Conservation (phyloP, 2,888 invertebrate genomes). For the Prosapia bicincta region DNA sequence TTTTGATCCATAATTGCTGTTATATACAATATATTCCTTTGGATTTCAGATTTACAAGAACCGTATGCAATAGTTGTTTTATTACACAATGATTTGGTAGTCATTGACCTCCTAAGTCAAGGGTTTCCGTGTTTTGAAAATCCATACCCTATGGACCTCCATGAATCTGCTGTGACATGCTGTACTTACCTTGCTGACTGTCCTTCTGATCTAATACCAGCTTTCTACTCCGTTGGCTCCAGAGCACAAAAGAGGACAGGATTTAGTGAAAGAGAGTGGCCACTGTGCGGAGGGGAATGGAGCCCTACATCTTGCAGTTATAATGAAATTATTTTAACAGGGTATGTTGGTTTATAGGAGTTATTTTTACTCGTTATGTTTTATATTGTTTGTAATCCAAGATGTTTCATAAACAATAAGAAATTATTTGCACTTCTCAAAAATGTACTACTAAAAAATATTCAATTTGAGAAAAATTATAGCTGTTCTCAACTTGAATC, state of each 20-base stretch:
- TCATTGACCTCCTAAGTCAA: slow-evolving; percentile 91
- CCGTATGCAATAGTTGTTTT: slow-evolving; percentile 97
- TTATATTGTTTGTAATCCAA: too few species aligned
- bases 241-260: slow-evolving; percentile 69
- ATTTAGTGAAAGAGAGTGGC: slow-evolving; percentile 93
- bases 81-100: slow-evolving; percentile 95
- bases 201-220: slow-evolving; percentile 95
- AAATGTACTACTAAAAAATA: too few species aligned
- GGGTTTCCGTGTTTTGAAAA: slow-evolving; percentile 99
- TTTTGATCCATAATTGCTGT: too few species aligned
- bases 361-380: too few species aligned
- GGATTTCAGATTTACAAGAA: slow-evolving; percentile 84
- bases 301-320: slow-evolving; percentile 94
- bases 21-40: slow-evolving; percentile 3
- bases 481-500: too few species aligned
- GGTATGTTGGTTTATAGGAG: slow-evolving; percentile 61
- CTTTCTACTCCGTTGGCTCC: slow-evolving; percentile 92
- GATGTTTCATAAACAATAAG: too few species aligned
- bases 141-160: slow-evolving; percentile 99
- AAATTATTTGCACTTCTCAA: too few species aligned
- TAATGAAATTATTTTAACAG: slow-evolving; percentile 97
- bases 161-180: slow-evolving; percentile 97
- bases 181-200: slow-evolving; percentile 97
- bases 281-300: slow-evolving; percentile 95
- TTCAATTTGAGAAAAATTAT: too few species aligned